Percentiles rank a stretch among this genome's conserved stretches.
phyloP scores from a whole-genome alignment of 2,113 vertebrate species.

The Scophthalmus maximus region DNA sequence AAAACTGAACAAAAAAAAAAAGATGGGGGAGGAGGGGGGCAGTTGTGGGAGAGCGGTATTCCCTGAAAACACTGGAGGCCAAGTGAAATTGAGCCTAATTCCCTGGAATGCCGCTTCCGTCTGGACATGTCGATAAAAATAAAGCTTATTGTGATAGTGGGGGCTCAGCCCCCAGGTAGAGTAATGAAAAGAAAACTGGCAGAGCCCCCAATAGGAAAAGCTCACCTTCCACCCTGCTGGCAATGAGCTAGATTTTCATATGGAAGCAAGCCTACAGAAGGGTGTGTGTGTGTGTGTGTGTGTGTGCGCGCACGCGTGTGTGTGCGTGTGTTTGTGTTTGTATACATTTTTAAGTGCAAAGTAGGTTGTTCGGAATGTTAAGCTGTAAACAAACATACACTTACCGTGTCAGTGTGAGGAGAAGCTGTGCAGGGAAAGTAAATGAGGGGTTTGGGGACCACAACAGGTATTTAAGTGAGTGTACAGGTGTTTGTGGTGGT shows the following conservation, averaged over 20 bases:
- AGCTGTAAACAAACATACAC: slow-evolving; percentile 44
- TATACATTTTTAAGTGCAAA: slow-evolving; percentile 1
- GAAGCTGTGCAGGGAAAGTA: slow-evolving; percentile 55
- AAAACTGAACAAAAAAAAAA: slow-evolving; percentile 8
- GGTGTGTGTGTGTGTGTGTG: not conserved
- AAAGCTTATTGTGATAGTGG: slow-evolving; percentile 82
- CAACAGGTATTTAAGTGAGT: slow-evolving; percentile 55
- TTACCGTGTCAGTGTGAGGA: slow-evolving; percentile 43
- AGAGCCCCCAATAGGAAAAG: slow-evolving; percentile 66
- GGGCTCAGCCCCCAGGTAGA: slow-evolving; percentile 68
- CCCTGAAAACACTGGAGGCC: slow-evolving; percentile 78
- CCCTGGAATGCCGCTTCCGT: slow-evolving; percentile 81
- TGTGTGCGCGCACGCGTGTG: not conserved
- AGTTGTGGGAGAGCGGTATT: slow-evolving; percentile 61
- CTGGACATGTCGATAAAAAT: slow-evolving; percentile 79
- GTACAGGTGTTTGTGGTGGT: slow-evolving; percentile 50
- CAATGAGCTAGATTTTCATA: slow-evolving; percentile 32
- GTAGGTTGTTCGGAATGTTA: slow-evolving; percentile 27
- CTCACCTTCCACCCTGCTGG: slow-evolving; percentile 61
- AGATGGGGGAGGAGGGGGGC: not conserved
- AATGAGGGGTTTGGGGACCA: slow-evolving; percentile 45
- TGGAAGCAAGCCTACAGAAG: slow-evolving; percentile 12
- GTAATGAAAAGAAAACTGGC: slow-evolving; percentile 81
- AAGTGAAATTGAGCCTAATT: slow-evolving; percentile 84
- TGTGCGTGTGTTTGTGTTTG: slow-evolving; percentile 21